Evolutionary conservation across 1,140 invertebrate species (phyloP).

Genomic region (Drosophila seguyi): DNA sequence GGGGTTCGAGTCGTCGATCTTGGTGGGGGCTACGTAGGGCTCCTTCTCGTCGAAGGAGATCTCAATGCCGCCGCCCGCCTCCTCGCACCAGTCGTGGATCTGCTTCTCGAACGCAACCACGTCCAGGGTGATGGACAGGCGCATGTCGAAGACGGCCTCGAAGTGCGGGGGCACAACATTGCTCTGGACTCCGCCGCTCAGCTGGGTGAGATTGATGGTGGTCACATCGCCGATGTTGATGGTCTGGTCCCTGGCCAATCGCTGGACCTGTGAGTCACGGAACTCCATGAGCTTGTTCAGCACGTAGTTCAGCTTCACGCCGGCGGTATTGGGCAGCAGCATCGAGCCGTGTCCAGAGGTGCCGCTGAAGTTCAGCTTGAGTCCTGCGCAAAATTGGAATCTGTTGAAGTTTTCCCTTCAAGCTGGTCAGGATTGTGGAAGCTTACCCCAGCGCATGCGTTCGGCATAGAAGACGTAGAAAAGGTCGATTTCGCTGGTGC

Average conservation of each 20-base stretch:
- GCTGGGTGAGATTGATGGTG: slow-evolving; percentile 93
- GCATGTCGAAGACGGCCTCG: slow-evolving; percentile 91
- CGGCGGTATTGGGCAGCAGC: slow-evolving; percentile 92
- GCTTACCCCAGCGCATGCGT: slow-evolving; percentile 89
- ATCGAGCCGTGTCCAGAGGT: slow-evolving; percentile 95
- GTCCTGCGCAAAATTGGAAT: slow-evolving; percentile 17
- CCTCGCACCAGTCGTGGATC: slow-evolving; percentile 90
- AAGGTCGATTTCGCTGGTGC: slow-evolving; percentile 87
- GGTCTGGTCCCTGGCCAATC: slow-evolving; percentile 88
- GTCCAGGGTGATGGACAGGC: slow-evolving; percentile 90
- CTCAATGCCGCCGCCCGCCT: slow-evolving; percentile 92
- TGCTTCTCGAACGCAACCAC: slow-evolving; percentile 90
- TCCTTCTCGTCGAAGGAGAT: slow-evolving; percentile 91
- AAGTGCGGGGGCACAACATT: slow-evolving; percentile 96
- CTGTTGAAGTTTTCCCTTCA: neutral
- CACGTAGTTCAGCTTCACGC: slow-evolving; percentile 92
- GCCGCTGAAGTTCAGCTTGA: slow-evolving; percentile 86
- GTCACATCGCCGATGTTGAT: slow-evolving; percentile 93
- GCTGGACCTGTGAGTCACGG: slow-evolving; percentile 88
- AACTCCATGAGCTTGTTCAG: slow-evolving; percentile 92
- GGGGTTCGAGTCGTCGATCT: slow-evolving; percentile 89
- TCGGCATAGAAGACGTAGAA: slow-evolving; percentile 92
- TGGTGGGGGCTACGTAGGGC: slow-evolving; percentile 88
- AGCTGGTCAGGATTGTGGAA: too few species aligned
- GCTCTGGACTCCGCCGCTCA: slow-evolving; percentile 94